Conservation (phyloP, 2,113 vertebrate species). For the Rhinolophus sinicus region DNA sequence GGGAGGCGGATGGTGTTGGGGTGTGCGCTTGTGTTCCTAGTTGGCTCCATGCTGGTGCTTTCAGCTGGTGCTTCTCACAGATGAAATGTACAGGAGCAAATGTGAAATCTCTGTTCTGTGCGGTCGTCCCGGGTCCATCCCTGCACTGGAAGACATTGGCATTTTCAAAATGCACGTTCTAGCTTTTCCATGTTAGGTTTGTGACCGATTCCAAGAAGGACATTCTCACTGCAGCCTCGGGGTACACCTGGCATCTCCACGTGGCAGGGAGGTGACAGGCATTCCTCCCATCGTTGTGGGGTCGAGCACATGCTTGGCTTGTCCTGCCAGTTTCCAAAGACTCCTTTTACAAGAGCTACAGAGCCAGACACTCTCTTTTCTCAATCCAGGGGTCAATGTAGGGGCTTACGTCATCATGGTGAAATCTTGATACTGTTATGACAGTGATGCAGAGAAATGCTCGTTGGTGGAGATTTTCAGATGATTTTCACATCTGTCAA, state of each 20-base stretch:
- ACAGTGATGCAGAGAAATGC: neutral
- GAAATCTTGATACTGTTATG: rapidly evolving
- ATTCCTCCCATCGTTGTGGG: rapidly evolving
- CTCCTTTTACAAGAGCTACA: neutral
- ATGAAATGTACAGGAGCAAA: neutral
- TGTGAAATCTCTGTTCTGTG: rapidly evolving
- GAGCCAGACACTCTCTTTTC: neutral
- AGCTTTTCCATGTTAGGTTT: rapidly evolving
- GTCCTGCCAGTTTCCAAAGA: neutral
- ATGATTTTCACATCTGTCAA: rapidly evolving
- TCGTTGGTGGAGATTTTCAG: neutral
- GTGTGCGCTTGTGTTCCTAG: rapidly evolving
- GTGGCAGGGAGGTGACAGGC: neutral
- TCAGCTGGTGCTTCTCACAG: neutral
- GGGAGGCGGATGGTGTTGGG: rapidly evolving
- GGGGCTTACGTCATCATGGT: rapidly evolving
- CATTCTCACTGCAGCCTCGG: rapidly evolving
- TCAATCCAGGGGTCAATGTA: rapidly evolving
- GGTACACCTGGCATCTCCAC: rapidly evolving
- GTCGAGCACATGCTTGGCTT: neutral
- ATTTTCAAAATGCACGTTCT: rapidly evolving
- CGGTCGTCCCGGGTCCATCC: rapidly evolving
- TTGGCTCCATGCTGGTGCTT: rapidly evolving
- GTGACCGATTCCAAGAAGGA: neutral
- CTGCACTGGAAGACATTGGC: rapidly evolving